These are phyloP conservation scores for Polydrusus cervinus DNA, from an alignment of 2,888 invertebrate genomes.

Conservation along the genomic window DNA sequence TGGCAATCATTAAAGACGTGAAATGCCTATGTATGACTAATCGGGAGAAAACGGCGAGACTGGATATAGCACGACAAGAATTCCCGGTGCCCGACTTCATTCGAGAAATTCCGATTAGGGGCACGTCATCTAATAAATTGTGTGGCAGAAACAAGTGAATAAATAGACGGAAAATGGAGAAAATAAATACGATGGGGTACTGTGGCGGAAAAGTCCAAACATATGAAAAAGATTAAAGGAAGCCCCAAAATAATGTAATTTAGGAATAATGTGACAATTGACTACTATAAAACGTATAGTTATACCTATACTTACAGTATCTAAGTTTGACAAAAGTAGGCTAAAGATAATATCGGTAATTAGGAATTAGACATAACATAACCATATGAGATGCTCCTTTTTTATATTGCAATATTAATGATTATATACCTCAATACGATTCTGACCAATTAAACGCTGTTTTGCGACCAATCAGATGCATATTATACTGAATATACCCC, in stretches of 20 bases:
- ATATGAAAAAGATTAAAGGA: neutral
- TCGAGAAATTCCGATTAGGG: neutral
- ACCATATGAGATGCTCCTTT: no score
- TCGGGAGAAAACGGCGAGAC: constrained; percentile 17
- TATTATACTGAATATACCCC: no score
- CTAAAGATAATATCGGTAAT: no score
- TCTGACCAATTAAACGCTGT: no score
- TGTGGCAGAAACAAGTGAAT: constrained; percentile 5
- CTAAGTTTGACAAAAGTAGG: no score
- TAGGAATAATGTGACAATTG: neutral
- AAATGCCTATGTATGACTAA: constrained; percentile 31
- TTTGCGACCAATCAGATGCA: no score
- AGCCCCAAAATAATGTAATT: constrained; percentile 7
- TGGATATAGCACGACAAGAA: neutral
- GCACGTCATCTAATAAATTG: constrained; percentile 26
- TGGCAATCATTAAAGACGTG: constrained; percentile 3
- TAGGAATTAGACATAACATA: no score
- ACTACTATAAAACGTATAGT: no score
- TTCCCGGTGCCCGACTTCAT: neutral
- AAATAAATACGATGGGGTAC: constrained; percentile 10
- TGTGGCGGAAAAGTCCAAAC: constrained; percentile 2
- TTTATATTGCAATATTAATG: no score
- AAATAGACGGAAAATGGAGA: constrained; percentile 1
- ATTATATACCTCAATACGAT: no score
- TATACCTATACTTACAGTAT: no score